Evolutionary conservation across 2,113 vertebrate genomes (phyloP).

Genomic region (Centropristis striata): DNA sequence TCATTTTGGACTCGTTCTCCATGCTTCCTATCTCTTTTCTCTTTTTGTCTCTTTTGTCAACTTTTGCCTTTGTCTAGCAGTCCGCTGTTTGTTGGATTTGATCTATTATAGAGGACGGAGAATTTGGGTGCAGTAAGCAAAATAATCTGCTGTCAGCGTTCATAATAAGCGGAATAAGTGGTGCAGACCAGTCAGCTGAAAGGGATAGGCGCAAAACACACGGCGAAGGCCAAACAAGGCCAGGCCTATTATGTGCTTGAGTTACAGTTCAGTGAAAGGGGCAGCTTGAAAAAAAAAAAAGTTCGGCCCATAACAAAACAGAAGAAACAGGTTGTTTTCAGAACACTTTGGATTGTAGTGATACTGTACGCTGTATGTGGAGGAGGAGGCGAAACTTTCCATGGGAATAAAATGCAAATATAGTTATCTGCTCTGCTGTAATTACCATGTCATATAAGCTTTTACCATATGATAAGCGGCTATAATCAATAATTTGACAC

Average conservation of each 20-base stretch:
- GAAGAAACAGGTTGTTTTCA: slow-evolving; percentile 14
- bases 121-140: slow-evolving; percentile 68
- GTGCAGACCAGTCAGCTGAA: slow-evolving; percentile 64
- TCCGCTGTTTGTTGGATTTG: slow-evolving; percentile 37
- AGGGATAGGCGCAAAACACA: slow-evolving; percentile 30
- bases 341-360: background rate
- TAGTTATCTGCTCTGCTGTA: no score
- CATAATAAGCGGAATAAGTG: slow-evolving; percentile 67
- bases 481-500: no score
- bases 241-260: slow-evolving; percentile 24
- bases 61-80: slow-evolving; percentile 49
- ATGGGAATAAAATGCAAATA: no score
- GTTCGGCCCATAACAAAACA: background rate
- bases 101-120: slow-evolving; percentile 55
- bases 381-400: no score
- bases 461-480: no score
- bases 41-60: slow-evolving; percentile 69
- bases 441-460: no score
- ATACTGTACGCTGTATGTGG: background rate
- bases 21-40: slow-evolving; percentile 51
- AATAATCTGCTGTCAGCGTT: slow-evolving; percentile 65
- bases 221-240: slow-evolving; percentile 39
- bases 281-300: background rate
- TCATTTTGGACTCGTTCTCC: slow-evolving; percentile 41
- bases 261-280: slow-evolving; percentile 29